Evolutionary conservation across 2,888 invertebrate genomes (phyloP).

Genomic region (Drosophila parthenogenetica): DNA sequence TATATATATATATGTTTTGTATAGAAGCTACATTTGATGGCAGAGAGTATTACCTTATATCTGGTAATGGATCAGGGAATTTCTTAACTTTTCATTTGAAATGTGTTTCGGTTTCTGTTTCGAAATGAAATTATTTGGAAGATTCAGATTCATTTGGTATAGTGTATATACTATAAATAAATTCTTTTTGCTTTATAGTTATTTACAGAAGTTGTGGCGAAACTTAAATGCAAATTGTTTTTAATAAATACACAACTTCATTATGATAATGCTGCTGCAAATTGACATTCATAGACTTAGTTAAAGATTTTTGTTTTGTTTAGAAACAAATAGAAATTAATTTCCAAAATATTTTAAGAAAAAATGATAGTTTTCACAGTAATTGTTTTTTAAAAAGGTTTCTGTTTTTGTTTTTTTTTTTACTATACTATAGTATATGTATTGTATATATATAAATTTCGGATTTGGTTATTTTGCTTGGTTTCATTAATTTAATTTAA

Average conservation of each 20-base stretch:
- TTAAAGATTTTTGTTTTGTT: neutral
- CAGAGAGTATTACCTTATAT: too few relatives aligned
- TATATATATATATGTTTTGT: too few relatives aligned
- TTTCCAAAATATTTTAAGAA: slow-evolving; percentile 1
- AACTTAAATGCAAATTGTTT: slow-evolving; percentile 48
- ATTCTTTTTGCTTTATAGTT: slow-evolving; percentile 8
- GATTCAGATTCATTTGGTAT: slow-evolving; percentile 17
- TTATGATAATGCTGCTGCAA: slow-evolving; percentile 2
- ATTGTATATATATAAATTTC: slow-evolving; percentile 12
- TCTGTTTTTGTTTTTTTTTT: neutral
- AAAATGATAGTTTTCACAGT: slow-evolving; percentile 6
- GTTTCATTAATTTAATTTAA: slow-evolving; percentile 40
- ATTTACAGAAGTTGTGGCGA: slow-evolving; percentile 39
- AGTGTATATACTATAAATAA: slow-evolving; percentile 10
- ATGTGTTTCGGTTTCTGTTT: too few relatives aligned
- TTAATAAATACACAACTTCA: slow-evolving; percentile 27
- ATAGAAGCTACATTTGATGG: too few relatives aligned
- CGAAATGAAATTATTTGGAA: slow-evolving; percentile 19
- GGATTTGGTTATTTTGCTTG: slow-evolving; percentile 35
- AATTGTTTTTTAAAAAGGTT: slow-evolving; percentile 17
- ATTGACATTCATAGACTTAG: slow-evolving; percentile 39
- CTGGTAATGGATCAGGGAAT: too few relatives aligned
- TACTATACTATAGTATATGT: neutral
- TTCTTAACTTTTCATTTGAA: too few relatives aligned
- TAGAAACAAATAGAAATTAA: neutral